These are phyloP conservation scores for Daptonema setosum DNA, from an alignment of 2,888 invertebrate genomes.

Conservation along the genomic window DNA sequence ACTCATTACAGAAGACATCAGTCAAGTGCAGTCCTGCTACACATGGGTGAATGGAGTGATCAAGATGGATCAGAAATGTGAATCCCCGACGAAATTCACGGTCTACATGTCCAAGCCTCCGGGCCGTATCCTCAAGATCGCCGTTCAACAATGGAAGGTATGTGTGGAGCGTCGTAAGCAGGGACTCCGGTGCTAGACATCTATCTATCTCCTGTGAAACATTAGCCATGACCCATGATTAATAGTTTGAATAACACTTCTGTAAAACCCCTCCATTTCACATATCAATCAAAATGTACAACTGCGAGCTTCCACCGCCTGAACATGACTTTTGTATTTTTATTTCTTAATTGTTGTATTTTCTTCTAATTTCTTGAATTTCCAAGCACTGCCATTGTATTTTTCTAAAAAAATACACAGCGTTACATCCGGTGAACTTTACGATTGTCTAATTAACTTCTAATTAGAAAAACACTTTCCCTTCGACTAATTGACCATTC, in stretches of 20 bases:
- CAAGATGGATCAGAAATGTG: constrained; percentile 8
- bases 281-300: not conserved
- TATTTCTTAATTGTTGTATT: too few species aligned
- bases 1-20: constrained; percentile 1
- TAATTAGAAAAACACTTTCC: too few species aligned
- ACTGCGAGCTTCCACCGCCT: not conserved
- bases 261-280: not conserved
- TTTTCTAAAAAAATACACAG: too few species aligned
- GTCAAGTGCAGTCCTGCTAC: constrained; percentile 9
- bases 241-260: too few species aligned
- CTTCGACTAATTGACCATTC: too few species aligned
- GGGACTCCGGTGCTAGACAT: constrained; percentile 7
- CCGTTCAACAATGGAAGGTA: constrained; percentile 9
- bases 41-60: constrained; percentile 11
- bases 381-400: too few species aligned
- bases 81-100: constrained; percentile 6
- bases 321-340: too few species aligned
- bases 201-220: too few species aligned
- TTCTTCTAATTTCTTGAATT: too few species aligned
- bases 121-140: constrained; percentile 9
- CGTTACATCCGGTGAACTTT: too few species aligned
- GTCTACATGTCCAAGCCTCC: constrained; percentile 9
- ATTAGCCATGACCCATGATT: too few species aligned
- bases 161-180: constrained; percentile 8
- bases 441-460: too few species aligned